A percentile compares a stretch with the other conserved stretches of the same genome.
These are phyloP conservation scores for Planococcus citri DNA, from an alignment of 1,140 invertebrate species.

Conservation along the genomic window DNA sequence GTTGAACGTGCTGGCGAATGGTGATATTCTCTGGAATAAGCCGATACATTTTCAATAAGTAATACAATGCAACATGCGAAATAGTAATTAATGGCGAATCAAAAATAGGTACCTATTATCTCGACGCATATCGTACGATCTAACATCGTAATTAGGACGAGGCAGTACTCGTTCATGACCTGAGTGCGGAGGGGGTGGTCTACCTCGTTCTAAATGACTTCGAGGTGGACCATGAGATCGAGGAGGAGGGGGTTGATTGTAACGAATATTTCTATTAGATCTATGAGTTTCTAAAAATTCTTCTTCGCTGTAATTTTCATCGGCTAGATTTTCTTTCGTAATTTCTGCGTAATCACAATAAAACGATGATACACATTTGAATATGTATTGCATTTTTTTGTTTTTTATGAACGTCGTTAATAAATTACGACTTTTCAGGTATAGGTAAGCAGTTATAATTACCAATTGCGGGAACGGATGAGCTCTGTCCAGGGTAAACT, in stretches of 20 bases:
- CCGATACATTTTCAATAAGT: no score
- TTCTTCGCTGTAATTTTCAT: constrained; percentile 41
- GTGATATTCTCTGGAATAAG: constrained; percentile 4
- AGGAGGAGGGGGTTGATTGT: constrained; percentile 31
- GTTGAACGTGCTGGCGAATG: neutral
- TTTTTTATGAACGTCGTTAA: no score
- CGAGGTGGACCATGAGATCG: constrained; percentile 21
- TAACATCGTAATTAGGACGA: constrained; percentile 22
- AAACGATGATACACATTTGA: no score
- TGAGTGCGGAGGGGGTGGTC: constrained; percentile 29
- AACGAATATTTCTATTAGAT: constrained; percentile 30
- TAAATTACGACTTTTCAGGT: neutral
- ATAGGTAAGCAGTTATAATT: constrained; percentile 25
- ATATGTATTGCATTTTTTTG: no score
- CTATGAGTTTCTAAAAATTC: constrained; percentile 32
- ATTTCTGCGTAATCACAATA: constrained; percentile 61
- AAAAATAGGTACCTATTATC: neutral
- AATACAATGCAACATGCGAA: no score
- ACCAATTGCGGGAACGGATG: constrained; percentile 44
- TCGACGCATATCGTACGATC: neutral
- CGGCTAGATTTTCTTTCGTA: constrained; percentile 62
- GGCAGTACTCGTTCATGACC: neutral
- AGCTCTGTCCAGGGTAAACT: constrained; percentile 51
- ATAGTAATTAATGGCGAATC: no score
- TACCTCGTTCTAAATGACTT: constrained; percentile 27